Conservation (phyloP, 2,888 invertebrate genomes). For the Standfussiana lucernea region DNA sequence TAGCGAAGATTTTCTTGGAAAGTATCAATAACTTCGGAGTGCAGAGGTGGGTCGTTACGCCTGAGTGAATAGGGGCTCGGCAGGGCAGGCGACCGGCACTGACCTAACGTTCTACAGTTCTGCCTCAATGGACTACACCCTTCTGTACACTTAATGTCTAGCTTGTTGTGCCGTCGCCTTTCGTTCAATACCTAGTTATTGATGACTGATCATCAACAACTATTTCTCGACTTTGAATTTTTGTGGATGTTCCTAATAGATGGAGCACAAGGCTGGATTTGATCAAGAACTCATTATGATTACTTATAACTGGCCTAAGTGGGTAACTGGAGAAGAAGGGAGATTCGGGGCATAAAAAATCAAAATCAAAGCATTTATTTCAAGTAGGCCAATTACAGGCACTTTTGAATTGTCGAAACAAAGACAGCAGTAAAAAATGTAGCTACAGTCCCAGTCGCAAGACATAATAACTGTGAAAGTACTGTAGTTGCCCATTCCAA, state of each 20-base stretch:
- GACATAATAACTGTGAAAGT: too few species aligned
- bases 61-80: constrained; percentile 18
- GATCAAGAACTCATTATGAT: not conserved
- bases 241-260: not conserved
- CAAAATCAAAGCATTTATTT: too few species aligned
- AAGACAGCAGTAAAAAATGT: too few species aligned
- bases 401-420: too few species aligned
- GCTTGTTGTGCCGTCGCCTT: not conserved
- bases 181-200: not conserved
- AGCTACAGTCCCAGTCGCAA: too few species aligned
- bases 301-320: not conserved
- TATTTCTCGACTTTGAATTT: not conserved
- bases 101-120: constrained; percentile 37
- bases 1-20: constrained; percentile 45
- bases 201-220: not conserved
- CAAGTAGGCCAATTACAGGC: too few species aligned
- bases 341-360: not conserved
- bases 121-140: constrained; percentile 26
- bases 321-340: not conserved
- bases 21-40: constrained; percentile 49
- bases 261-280: not conserved
- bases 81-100: constrained; percentile 3
- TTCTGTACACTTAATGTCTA: constrained; percentile 6
- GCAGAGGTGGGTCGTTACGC: constrained; percentile 27
- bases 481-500: too few species aligned